Conservation (phyloP, 2,797 vertebrate species). For the Xiphorhynchus erythropygius region DNA sequence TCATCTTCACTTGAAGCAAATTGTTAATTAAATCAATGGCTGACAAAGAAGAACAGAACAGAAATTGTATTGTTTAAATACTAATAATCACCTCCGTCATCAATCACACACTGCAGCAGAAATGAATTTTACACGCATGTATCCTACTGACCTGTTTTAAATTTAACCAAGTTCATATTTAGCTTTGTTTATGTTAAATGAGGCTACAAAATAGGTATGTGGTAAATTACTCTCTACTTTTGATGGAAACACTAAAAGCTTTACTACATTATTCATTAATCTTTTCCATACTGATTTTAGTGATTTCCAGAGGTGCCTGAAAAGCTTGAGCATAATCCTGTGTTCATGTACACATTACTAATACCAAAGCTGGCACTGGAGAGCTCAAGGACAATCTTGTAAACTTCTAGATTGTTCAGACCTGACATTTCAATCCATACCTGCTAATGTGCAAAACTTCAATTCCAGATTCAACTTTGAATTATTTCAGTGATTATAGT, state of each 20-base stretch:
- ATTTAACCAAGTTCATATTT: not conserved
- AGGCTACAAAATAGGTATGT: not conserved
- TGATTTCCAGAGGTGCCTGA: not conserved
- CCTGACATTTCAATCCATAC: not conserved
- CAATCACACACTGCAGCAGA: not conserved
- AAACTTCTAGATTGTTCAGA: not conserved
- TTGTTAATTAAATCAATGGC: slow-evolving; percentile 98
- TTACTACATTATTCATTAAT: not conserved
- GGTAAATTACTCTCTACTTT: not conserved
- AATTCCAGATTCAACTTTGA: not conserved
- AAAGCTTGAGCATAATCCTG: not conserved
- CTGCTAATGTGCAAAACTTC: not conserved
- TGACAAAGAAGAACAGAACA: slow-evolving; percentile 62
- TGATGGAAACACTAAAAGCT: not conserved
- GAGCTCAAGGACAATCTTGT: not conserved
- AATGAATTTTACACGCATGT: not conserved
- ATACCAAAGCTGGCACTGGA: not conserved
- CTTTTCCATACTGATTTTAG: not conserved
- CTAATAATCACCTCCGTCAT: not conserved
- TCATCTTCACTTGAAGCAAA: slow-evolving; percentile 98
- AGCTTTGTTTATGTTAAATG: not conserved
- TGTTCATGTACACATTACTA: not conserved
- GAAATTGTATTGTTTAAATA: not conserved
- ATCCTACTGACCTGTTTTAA: not conserved
- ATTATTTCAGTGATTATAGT: not conserved